These are phyloP conservation scores for Anarhynchus alexandrinus DNA, from an alignment of 2,113 vertebrate species.

Conservation along the genomic window DNA sequence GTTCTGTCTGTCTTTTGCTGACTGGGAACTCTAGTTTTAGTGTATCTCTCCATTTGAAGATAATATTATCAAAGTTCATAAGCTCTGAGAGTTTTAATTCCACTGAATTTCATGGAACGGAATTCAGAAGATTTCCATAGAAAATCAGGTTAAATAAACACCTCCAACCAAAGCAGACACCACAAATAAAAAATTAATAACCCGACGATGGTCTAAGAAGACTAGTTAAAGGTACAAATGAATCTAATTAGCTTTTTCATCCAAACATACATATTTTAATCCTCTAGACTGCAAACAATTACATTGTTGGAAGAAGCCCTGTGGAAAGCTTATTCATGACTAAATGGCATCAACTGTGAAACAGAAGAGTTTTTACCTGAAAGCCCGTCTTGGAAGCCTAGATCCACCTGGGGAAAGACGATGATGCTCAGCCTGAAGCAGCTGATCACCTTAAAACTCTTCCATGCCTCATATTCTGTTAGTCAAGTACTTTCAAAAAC, in stretches of 20 bases:
- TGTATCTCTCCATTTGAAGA: not conserved
- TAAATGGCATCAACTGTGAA: not conserved
- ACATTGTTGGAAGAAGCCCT: not conserved
- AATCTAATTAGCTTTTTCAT: not conserved
- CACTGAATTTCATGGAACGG: not conserved
- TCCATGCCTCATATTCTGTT: conserved; percentile 65
- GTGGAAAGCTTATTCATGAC: not conserved
- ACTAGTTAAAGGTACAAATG: not conserved
- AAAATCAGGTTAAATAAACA: not conserved
- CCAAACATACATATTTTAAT: not conserved
- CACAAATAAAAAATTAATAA: not conserved
- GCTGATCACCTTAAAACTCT: conserved; percentile 60
- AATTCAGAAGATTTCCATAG: not conserved
- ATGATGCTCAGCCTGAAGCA: conserved; percentile 21
- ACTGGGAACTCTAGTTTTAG: not conserved
- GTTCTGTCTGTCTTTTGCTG: not conserved
- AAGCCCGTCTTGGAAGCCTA: conserved; percentile 26
- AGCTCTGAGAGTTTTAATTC: not conserved
- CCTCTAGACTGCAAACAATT: not conserved
- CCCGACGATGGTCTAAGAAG: not conserved
- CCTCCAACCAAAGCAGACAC: not conserved
- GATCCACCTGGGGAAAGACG: conserved; percentile 26
- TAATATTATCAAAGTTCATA: not conserved
- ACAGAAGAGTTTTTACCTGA: conserved; percentile 63
- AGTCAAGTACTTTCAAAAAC: conserved; percentile 41